A percentile compares a stretch with the other conserved stretches of the same genome.
Evolutionary conservation across 2,113 vertebrate genomes (phyloP).

Genomic region (Peromyscus californicus): DNA sequence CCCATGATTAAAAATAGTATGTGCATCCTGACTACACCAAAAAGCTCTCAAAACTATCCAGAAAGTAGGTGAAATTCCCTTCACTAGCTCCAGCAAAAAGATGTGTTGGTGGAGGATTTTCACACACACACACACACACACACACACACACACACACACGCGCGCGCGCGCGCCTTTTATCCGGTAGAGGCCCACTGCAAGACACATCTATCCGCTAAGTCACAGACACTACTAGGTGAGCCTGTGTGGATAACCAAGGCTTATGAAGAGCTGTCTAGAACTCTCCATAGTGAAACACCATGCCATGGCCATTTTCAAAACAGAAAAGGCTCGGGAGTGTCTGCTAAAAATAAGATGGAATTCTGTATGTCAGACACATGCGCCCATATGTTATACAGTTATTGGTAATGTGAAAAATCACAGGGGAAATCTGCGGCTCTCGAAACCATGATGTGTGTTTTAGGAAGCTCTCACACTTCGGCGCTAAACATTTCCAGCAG

Average conservation of each 20-base stretch:
- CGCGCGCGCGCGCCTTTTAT: too few species aligned
- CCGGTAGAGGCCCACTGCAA: neutral
- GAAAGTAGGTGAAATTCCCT: neutral
- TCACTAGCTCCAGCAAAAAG: neutral
- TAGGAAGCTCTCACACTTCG: conserved; percentile 53
- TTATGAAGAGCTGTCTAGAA: conserved; percentile 50
- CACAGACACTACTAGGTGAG: neutral
- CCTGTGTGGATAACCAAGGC: neutral
- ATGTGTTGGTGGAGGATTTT: neutral
- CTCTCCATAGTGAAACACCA: conserved; percentile 36
- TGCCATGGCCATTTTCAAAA: conserved; percentile 23
- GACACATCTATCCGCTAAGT: neutral
- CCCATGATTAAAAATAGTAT: neutral
- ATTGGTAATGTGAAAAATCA: conserved; percentile 29
- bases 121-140: too few species aligned
- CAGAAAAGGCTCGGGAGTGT: neutral
- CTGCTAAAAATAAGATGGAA: conserved; percentile 60
- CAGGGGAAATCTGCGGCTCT: conserved; percentile 47
- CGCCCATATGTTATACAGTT: neutral
- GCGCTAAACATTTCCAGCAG: conserved; percentile 67
- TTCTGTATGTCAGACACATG: neutral
- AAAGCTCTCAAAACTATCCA: conserved; percentile 14
- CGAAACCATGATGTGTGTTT: conserved; percentile 56
- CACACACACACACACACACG: too few species aligned
- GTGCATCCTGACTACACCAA: neutral